Percentiles rank a stretch among this genome's conserved stretches.
Conservation (phyloP, 2,888 invertebrate species). For the Rhagonycha fulva region DNA sequence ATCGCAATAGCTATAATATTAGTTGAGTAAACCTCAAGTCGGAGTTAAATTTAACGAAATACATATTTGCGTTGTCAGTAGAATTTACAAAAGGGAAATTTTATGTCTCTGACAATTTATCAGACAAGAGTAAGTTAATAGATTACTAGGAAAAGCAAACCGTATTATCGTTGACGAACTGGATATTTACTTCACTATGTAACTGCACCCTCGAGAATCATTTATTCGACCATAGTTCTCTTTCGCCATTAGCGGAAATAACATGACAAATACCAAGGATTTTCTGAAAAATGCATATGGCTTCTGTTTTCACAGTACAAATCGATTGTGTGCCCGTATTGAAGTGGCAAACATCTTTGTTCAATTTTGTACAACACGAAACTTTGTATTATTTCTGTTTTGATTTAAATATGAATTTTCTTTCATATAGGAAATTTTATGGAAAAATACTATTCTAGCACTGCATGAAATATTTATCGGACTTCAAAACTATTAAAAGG, state of each 20-base stretch:
- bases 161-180: slow-evolving; percentile 14
- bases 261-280: slow-evolving; percentile 7
- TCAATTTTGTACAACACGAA: neutral
- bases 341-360: neutral
- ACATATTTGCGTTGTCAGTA: slow-evolving; percentile 19
- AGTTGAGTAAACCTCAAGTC: slow-evolving; percentile 9
- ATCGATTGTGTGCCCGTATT: neutral
- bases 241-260: slow-evolving; percentile 8
- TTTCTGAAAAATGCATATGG: slow-evolving; percentile 9
- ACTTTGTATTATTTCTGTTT: neutral
- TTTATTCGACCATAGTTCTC: neutral
- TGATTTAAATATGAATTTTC: neutral
- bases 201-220: slow-evolving; percentile 4
- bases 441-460: neutral
- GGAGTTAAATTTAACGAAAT: slow-evolving; percentile 16
- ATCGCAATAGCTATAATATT: slow-evolving; percentile 7
- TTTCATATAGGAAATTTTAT: neutral
- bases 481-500: no score
- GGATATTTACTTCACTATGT: slow-evolving; percentile 8
- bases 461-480: neutral
- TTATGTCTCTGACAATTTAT: slow-evolving; percentile 11
- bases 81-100: slow-evolving; percentile 13
- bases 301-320: slow-evolving; percentile 9
- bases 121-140: slow-evolving; percentile 10
- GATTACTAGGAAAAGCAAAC: slow-evolving; percentile 9